Evolutionary conservation across 2,113 vertebrate genomes (phyloP).

Genomic region (Spheniscus mendiculus): DNA sequence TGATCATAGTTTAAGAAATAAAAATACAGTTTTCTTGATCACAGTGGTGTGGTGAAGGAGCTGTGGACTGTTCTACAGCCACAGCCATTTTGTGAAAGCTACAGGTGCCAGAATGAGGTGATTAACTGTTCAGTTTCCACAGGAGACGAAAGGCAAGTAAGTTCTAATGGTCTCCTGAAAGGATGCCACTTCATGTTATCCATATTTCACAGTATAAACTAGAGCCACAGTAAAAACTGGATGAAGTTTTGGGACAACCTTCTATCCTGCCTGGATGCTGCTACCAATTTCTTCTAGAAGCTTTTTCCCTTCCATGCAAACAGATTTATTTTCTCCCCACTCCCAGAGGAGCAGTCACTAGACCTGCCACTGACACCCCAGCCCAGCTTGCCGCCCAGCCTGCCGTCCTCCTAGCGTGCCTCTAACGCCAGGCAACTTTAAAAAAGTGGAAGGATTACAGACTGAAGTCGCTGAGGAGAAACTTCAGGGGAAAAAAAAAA

Average conservation of each 20-base stretch:
- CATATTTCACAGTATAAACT: neutral
- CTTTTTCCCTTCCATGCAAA: neutral
- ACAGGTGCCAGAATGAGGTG: neutral
- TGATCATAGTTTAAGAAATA: neutral
- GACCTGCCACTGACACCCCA: neutral
- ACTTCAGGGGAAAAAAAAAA: neutral
- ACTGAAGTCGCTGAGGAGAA: neutral
- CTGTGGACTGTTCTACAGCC: neutral
- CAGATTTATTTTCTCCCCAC: neutral
- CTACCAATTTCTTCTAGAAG: neutral
- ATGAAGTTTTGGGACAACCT: neutral
- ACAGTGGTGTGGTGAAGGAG: neutral
- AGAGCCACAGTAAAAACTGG: neutral
- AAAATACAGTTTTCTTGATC: neutral
- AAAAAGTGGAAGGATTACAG: neutral
- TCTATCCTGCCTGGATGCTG: neutral
- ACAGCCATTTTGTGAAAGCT: neutral
- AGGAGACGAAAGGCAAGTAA: neutral
- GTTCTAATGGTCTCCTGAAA: neutral
- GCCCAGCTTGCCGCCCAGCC: neutral
- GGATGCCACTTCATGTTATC: neutral
- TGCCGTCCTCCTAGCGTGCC: neutral
- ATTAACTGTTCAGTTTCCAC: neutral
- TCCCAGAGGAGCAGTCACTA: fast-evolving
- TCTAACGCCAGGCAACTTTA: neutral